Base-by-base conservation (phyloP, 2,113 vertebrate species). In the Neogobius melanostomus region DNA sequence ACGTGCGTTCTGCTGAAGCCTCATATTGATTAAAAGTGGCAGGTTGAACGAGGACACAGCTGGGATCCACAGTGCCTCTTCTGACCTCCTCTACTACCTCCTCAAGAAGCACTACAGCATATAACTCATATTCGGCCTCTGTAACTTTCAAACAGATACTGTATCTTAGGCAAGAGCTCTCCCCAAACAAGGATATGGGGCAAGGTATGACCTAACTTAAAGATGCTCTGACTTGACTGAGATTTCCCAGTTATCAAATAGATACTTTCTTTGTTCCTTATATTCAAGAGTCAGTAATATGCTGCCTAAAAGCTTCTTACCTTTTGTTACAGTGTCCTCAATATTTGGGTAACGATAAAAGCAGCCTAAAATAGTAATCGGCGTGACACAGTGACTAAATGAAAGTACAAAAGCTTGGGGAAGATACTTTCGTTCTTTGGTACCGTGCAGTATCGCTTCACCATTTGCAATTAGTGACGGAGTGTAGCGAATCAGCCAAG, bases 21-120 rank as follows among this genome's bases (percentile, higher is more conserved):
- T 70, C 64, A 1, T 71, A 82, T 86, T 85, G 88, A 89, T 88
- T 82, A 84, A 54, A 59, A 76, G 69, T 71, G 68, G 69, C 64
- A 47, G 66, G 68, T 64, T 81, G 81, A 70, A 68, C 57, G 68
- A 63, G 74, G 77, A 72, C 68, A 75, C 83, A 90, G 85, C 82
- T 87, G 82, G 77, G 74, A 51, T 75, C 84, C 63, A 7, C 62
- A 77, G 77, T 74, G 64, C 69, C 75, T 46, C 21, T 7, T n/a
- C 65, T 77, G 80, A 77, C 79, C 76, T 74, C 66, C 74, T 72
- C 60, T 6, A 44, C 72, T 75, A 75, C 64, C 16, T 12, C 16
- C 14, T 42, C 36, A n/a, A 60, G 63, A 70, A 42, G 53, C 48
- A 17, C 36, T 28, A 56, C 17, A 44, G 56, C 3, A 51, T 15